Conservation (phyloP, 2,888 invertebrate species). For the Troides helena region DNA sequence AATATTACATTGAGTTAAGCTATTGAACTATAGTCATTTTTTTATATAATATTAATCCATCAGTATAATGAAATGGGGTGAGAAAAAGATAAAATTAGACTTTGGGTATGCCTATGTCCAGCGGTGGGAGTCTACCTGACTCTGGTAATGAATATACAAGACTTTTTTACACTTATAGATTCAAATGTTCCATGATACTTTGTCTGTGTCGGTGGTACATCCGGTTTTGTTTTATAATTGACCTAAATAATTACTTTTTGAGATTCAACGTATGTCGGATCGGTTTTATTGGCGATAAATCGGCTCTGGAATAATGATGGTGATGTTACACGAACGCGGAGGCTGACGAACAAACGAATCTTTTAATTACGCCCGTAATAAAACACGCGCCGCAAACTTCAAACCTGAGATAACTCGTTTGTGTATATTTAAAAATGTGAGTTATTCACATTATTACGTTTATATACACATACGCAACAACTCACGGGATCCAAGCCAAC, state of each 20-base stretch:
- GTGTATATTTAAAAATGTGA: constrained; percentile 17
- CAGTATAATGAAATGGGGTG: too few species aligned
- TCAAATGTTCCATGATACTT: background rate
- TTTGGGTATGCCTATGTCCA: too few species aligned
- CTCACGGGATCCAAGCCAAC: too few species aligned
- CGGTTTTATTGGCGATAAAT: constrained; percentile 53
- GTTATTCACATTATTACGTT: constrained; percentile 5
- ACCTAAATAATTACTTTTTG: constrained; percentile 15
- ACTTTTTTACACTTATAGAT: too few species aligned
- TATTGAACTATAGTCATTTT: too few species aligned
- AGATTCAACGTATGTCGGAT: constrained; percentile 37
- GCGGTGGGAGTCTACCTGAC: too few species aligned
- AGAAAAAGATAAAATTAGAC: too few species aligned
- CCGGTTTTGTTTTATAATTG: background rate
- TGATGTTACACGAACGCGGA: constrained; percentile 10
- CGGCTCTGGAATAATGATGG: constrained; percentile 35
- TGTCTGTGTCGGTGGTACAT: background rate
- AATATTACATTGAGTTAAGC: too few species aligned
- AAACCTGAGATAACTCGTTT: constrained; percentile 38
- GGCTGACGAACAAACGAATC: constrained; percentile 27
- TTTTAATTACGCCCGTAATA: constrained; percentile 46
- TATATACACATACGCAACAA: too few species aligned
- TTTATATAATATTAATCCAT: too few species aligned
- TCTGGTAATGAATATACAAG: too few species aligned
- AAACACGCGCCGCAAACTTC: constrained; percentile 36